Conservation (phyloP, 1,140 invertebrate species). For the Caenorhabditis inopinata region DNA sequence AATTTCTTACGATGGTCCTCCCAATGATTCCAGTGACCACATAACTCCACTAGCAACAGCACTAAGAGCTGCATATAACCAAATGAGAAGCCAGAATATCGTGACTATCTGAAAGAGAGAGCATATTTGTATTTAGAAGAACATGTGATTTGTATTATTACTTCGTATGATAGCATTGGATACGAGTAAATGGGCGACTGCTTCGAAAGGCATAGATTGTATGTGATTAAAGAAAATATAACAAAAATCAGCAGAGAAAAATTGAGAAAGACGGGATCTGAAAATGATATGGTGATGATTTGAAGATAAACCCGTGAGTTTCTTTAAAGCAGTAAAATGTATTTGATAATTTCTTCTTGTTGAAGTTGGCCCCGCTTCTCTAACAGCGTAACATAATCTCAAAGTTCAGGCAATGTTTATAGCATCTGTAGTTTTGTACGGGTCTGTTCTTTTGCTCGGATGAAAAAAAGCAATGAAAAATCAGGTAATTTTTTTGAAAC, state of each 20-base stretch:
- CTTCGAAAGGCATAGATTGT: slow-evolving; percentile 1
- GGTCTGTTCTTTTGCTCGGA: too few relatives aligned
- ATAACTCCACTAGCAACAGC: slow-evolving; percentile 24
- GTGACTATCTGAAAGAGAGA: slow-evolving; percentile 15
- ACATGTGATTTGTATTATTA: background rate
- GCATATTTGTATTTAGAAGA: background rate
- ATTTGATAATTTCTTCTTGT: too few relatives aligned
- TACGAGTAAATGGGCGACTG: slow-evolving; percentile 2
- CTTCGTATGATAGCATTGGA: slow-evolving; percentile 11
- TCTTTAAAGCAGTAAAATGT: too few relatives aligned
- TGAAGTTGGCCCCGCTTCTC: too few relatives aligned
- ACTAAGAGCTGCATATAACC: slow-evolving; percentile 31
- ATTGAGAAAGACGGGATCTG: slow-evolving; percentile 17
- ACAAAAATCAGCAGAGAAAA: background rate
- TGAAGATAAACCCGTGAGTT: too few relatives aligned
- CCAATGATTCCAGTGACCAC: slow-evolving; percentile 34
- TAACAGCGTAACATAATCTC: too few relatives aligned
- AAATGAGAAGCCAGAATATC: slow-evolving; percentile 38
- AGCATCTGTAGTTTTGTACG: too few relatives aligned
- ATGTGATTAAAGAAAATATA: background rate
- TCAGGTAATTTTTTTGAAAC: too few relatives aligned
- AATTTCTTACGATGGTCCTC: slow-evolving; percentile 18
- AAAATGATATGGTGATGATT: too few relatives aligned
- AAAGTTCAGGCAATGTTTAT: too few relatives aligned
- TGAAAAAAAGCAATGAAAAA: too few relatives aligned